phyloP scores from a whole-genome alignment of 2,797 vertebrate species.

The Silurus aristotelis region DNA sequence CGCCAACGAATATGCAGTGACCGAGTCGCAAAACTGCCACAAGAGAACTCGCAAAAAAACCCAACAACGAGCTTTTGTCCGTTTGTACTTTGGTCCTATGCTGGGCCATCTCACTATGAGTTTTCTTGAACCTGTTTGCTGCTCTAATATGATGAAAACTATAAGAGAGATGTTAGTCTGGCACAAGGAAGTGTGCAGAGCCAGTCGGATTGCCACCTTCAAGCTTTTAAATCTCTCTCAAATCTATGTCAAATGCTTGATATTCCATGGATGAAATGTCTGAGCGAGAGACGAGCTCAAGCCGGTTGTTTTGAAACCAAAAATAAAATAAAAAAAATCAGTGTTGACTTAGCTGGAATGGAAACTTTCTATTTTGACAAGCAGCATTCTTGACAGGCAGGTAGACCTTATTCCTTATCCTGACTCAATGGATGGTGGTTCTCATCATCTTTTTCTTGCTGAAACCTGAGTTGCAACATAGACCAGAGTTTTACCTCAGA shows the following conservation, averaged over 20 bases:
- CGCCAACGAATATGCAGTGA: not conserved
- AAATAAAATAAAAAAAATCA: not conserved
- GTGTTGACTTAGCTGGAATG: not conserved
- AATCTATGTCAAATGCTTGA: not conserved
- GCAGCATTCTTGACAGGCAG: slow-evolving; percentile 4
- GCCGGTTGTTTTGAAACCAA: not conserved
- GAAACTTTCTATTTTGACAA: not conserved
- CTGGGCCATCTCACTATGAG: no score
- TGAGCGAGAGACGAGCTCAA: not conserved
- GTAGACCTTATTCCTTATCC: not conserved
- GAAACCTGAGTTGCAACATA: not conserved
- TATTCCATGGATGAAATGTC: not conserved
- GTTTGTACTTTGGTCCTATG: not conserved
- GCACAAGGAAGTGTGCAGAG: not conserved
- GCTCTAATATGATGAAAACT: not conserved
- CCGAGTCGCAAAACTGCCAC: not conserved
- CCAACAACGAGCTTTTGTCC: not conserved
- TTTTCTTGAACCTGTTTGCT: not conserved
- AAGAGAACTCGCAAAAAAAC: not conserved
- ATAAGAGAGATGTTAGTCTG: not conserved
- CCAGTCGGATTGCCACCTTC: not conserved
- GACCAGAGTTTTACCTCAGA: not conserved
- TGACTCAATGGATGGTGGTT: not conserved
- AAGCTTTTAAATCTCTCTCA: not conserved
- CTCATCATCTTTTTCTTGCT: not conserved